phyloP scores from a whole-genome alignment of 2,888 invertebrate genomes.

The Elgonia sp. region DNA sequence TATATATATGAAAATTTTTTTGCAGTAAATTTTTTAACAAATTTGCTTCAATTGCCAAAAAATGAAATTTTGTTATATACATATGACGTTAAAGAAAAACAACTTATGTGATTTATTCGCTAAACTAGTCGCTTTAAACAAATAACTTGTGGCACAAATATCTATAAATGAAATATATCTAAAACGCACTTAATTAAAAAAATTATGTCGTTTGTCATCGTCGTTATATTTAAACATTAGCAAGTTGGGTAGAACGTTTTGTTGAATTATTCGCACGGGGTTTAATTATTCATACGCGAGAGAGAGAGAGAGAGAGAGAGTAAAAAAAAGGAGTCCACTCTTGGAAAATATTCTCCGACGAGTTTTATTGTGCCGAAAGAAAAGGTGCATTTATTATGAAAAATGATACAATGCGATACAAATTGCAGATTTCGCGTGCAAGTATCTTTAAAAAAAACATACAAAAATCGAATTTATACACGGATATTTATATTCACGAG shows the following conservation, averaged over 20 bases:
- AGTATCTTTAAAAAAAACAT: constrained; percentile 15
- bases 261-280: constrained; percentile 30
- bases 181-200: constrained; percentile 1
- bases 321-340: constrained; percentile 27
- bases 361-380: constrained; percentile 32
- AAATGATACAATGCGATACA: constrained; percentile 22
- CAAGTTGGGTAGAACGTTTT: constrained; percentile 11
- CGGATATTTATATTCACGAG: constrained; percentile 14
- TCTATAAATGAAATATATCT: too few species aligned
- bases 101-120: too few species aligned
- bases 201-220: constrained; percentile 23
- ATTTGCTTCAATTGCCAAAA: too few species aligned
- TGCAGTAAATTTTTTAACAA: too few species aligned
- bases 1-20: too few species aligned
- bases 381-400: constrained; percentile 40
- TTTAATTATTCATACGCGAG: constrained; percentile 40
- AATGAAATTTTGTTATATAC: too few species aligned
- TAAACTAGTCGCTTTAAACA: too few species aligned
- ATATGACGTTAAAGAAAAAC: too few species aligned
- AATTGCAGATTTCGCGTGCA: constrained; percentile 11
- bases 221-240: constrained; percentile 21
- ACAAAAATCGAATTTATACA: constrained; percentile 18
- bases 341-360: constrained; percentile 26
- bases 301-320: too few species aligned
- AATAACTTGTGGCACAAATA: too few species aligned